phyloP scores from a whole-genome alignment of 1,140 invertebrate genomes.

The Ladona fulva region DNA sequence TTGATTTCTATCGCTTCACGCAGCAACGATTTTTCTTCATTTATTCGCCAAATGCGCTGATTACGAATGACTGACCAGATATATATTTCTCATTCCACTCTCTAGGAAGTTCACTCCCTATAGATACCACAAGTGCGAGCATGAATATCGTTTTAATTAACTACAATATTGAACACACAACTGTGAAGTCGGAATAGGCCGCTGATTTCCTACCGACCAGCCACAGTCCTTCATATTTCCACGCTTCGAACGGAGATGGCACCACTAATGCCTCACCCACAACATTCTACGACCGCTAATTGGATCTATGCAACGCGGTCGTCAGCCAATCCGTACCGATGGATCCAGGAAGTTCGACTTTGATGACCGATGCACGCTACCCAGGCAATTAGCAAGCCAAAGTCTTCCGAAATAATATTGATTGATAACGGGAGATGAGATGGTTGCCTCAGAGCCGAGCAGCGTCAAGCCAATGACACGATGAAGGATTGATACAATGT shows the following conservation, averaged over 20 bases:
- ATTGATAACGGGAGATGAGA: not conserved
- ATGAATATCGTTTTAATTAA: too few relatives aligned
- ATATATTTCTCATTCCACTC: too few relatives aligned
- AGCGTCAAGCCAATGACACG: not conserved
- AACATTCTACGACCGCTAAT: not conserved
- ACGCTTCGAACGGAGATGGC: not conserved
- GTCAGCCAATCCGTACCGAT: not conserved
- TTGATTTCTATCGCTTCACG: too few relatives aligned
- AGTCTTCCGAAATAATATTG: conserved; percentile 7
- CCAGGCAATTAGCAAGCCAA: not conserved
- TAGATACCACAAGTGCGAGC: too few relatives aligned
- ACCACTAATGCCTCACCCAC: not conserved
- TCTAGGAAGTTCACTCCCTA: too few relatives aligned
- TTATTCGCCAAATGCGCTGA: too few relatives aligned
- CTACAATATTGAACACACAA: not conserved
- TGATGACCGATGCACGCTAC: not conserved
- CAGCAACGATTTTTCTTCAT: too few relatives aligned
- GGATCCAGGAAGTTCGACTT: not conserved
- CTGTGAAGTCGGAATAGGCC: not conserved
- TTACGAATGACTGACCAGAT: too few relatives aligned
- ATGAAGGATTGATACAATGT: not conserved
- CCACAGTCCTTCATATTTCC: not conserved
- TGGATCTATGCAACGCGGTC: not conserved
- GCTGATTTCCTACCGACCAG: not conserved
- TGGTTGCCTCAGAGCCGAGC: not conserved